A percentile compares a stretch with the other conserved stretches of the same genome.
Conservation (phyloP, 37 sponge, comb jelly and placozoan genomes). For the Cliona cf. orientalis region DNA sequence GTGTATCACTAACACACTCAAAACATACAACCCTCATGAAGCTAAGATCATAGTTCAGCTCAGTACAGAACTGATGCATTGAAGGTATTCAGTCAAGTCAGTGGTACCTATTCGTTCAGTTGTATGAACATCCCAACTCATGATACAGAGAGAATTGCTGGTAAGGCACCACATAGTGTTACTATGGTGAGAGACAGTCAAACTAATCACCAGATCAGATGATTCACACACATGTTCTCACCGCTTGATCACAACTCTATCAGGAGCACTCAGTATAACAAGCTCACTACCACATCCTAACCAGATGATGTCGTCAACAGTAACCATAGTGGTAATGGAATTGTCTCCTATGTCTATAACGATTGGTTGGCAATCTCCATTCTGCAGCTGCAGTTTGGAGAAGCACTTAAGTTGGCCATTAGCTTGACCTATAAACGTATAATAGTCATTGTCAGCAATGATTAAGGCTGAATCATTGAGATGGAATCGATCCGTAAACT, state of each 20-base stretch:
- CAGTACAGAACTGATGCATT: conserved; percentile 40
- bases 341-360: conserved; percentile 35
- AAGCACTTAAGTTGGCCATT: conserved; percentile 74
- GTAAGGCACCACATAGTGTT: conserved; percentile 57
- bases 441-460: conserved; percentile 74
- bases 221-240: conserved; percentile 45
- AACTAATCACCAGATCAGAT: conserved; percentile 51
- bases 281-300: conserved; percentile 78
- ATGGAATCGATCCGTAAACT: conserved; percentile 63
- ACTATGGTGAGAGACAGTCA: conserved; percentile 46
- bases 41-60: conserved; percentile 20
- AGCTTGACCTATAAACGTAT: conserved; percentile 78
- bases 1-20: conserved; percentile 47
- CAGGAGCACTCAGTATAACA: conserved; percentile 60
- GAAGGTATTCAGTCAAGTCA: conserved; percentile 42
- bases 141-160: conserved; percentile 29
- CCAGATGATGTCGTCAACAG: conserved; percentile 64
- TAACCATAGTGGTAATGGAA: conserved; percentile 72
- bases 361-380: background rate
- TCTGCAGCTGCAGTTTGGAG: conserved; percentile 67
- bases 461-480: conserved; percentile 77
- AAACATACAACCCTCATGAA: conserved; percentile 65
- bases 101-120: conserved; percentile 1
- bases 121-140: conserved; percentile 65
- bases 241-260: conserved; percentile 15